Evolutionary conservation across 2,113 vertebrate genomes (phyloP).

Genomic region (Thalassarche chlororhynchos): DNA sequence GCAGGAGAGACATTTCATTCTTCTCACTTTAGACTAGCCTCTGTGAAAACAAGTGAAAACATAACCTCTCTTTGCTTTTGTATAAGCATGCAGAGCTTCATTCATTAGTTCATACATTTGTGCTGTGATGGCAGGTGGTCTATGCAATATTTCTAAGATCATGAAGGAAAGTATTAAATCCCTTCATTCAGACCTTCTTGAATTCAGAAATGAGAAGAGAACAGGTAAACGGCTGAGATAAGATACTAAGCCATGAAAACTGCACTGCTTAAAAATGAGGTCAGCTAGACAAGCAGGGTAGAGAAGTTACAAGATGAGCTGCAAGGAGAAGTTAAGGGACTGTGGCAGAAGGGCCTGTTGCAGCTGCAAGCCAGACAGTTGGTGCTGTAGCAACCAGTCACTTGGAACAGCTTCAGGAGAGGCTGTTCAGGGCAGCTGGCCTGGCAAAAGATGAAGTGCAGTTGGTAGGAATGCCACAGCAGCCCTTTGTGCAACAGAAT

Average conservation of each 20-base stretch:
- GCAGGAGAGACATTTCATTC: not conserved
- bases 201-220: not conserved
- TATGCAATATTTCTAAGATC: not conserved
- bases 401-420: not conserved
- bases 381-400: not conserved
- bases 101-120: not conserved
- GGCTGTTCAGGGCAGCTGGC: not conserved
- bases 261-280: not conserved
- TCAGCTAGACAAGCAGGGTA: not conserved
- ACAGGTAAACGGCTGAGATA: not conserved
- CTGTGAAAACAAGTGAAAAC: not conserved
- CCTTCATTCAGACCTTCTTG: not conserved
- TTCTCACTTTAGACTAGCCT: not conserved
- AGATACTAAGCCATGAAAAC: not conserved
- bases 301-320: not conserved
- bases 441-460: not conserved
- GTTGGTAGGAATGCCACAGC: not conserved
- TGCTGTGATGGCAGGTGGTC: not conserved
- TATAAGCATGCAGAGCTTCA: not conserved
- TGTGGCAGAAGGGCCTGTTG: not conserved
- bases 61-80: not conserved
- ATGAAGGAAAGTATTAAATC: not conserved
- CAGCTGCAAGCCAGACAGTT: slow-evolving; percentile 48
- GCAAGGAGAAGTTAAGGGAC: not conserved
- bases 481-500: not conserved